These are phyloP conservation scores for Neoscelio sp. DNA, from an alignment of 2,888 invertebrate species.

Conservation along the genomic window DNA sequence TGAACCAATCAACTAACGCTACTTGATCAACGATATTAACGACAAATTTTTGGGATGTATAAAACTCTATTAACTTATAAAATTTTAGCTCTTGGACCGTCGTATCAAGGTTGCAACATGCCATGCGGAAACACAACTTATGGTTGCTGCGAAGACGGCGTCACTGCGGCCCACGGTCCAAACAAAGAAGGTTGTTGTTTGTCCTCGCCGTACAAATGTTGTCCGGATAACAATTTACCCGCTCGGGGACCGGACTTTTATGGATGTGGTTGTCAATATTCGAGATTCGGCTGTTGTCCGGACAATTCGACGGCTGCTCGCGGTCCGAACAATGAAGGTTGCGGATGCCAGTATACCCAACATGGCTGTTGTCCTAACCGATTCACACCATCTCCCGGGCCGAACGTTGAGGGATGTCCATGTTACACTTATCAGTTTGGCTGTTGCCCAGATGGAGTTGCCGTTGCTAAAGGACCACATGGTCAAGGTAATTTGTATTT, in stretches of 20 bases:
- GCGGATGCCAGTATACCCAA: constrained; percentile 89
- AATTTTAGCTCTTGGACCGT: constrained; percentile 86
- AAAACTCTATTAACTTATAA: constrained; percentile 5
- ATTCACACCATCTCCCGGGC: constrained; percentile 90
- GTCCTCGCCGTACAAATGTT: constrained; percentile 91
- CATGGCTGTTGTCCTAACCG: constrained; percentile 95
- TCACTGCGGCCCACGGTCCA: constrained; percentile 93
- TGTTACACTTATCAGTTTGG: constrained; percentile 95
- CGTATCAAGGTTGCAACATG: constrained; percentile 89
- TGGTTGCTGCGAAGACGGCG: constrained; percentile 95
- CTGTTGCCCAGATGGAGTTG: constrained; percentile 94
- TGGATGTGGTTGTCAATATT: constrained; percentile 91
- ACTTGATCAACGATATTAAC: no score
- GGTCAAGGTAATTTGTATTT: constrained; percentile 84
- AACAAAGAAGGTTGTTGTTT: constrained; percentile 93
- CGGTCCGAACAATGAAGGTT: constrained; percentile 92
- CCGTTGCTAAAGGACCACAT: constrained; percentile 89
- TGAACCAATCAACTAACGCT: no score
- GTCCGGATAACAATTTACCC: constrained; percentile 93
- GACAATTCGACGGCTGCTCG: constrained; percentile 91
- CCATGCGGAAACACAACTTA: constrained; percentile 88
- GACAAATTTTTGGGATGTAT: neutral
- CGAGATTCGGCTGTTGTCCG: constrained; percentile 93
- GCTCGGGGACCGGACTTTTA: constrained; percentile 89
- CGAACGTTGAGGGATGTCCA: constrained; percentile 91